Evolutionary conservation across 1,140 invertebrate species (phyloP), one percentile per base, ranked within the genome.

Genomic region (Calephelis nemesis): DNA sequence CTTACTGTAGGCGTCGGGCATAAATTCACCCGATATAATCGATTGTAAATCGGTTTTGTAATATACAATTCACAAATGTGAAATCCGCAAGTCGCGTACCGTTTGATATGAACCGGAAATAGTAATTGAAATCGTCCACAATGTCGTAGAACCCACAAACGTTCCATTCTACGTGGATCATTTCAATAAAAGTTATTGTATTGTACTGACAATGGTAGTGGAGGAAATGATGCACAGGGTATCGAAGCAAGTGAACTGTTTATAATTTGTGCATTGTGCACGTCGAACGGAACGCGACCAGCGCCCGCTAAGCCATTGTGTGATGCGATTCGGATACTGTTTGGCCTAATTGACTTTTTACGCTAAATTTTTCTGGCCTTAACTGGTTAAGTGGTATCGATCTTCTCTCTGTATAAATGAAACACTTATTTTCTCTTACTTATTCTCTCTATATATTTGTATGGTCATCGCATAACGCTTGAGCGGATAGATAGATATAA

Each of bases 151-250:
- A 79, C 79, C 83, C 86, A 88, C 85, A 87, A 87, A 83, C 81
- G 64, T 30, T 74, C 74, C 74, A 77, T 81, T 78, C 73, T 71
- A 77, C 83, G 78, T 83, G 80, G 81, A 87, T 88, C 84, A 83
- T 90, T 91, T 87, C 86, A 89, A 91, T 90, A 88, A 87, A 87
- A 90, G 85, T 90, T 90, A 87, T 91, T 88, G 82, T 88, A 88
- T 88, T 82, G 87, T 81, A 76, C 78, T 82, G 83, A 91, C 88
- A 91, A 91, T 91, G 81, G 68, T 78, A 78, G 73, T 74, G 82
- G 85, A 90, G 87, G 88, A 91, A 91, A 81, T 83, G 85, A 88
- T 84, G 86, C 78, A 86, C 19, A 82, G 83, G 79, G 84, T 88
- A 84, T 89, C 79, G 87, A 76, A 78, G 85, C 87, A 88, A 88